Evolutionary conservation across 1,140 invertebrate genomes (phyloP).

Genomic region (Hypsibius dujardini): DNA sequence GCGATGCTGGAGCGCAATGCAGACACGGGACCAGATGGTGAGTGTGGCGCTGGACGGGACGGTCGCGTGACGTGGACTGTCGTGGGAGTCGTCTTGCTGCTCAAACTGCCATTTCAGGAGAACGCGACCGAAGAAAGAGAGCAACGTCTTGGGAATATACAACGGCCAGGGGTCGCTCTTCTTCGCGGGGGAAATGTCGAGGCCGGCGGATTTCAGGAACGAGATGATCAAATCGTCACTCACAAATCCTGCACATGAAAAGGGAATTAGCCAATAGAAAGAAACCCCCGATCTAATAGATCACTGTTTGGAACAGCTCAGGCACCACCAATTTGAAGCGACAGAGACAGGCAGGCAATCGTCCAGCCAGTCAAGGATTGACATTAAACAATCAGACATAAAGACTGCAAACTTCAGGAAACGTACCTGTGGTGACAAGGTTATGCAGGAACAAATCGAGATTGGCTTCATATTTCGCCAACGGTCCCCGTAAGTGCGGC

Average conservation of each 20-base stretch:
- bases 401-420: background rate
- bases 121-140: background rate
- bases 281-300: background rate
- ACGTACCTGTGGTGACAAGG: background rate
- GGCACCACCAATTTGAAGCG: background rate
- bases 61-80: background rate
- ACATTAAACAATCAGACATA: background rate
- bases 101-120: slow-evolving; percentile 6
- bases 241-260: no score
- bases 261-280: no score
- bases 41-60: background rate
- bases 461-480: background rate
- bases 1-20: background rate
- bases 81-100: background rate
- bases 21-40: slow-evolving; percentile 1
- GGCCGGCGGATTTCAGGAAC: background rate
- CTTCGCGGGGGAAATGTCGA: background rate
- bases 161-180: background rate
- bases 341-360: no score
- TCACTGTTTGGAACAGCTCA: background rate
- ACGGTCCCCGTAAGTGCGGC: background rate
- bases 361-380: no score
- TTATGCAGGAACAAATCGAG: background rate
- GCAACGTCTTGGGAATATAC: background rate
- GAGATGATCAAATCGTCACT: background rate